Percentiles rank a stretch among this genome's conserved stretches.
Conservation (phyloP, 2,888 invertebrate species). For the Deilephila porcellus region DNA sequence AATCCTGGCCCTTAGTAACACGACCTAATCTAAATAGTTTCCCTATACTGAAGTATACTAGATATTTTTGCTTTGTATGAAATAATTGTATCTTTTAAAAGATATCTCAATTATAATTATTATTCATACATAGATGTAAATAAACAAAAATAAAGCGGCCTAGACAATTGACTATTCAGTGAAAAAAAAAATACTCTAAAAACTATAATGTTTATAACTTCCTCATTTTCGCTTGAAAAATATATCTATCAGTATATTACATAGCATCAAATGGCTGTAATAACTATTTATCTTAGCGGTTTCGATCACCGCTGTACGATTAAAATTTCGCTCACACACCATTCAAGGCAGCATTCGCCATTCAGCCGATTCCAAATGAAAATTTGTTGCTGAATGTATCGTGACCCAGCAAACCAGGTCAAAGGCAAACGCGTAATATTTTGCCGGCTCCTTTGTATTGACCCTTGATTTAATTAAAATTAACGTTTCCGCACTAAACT, state of each 20-base stretch:
- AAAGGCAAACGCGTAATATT: slow-evolving; percentile 32
- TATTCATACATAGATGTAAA: too few species aligned
- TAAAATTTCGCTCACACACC: slow-evolving; percentile 24
- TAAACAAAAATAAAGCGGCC: too few species aligned
- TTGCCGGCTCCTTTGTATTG: slow-evolving; percentile 38
- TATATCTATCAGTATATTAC: too few species aligned
- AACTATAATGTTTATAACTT: too few species aligned
- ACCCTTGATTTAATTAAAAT: slow-evolving; percentile 46
- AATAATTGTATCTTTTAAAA: too few species aligned
- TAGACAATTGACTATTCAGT: too few species aligned
- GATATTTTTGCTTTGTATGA: too few species aligned
- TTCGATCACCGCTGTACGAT: background rate
- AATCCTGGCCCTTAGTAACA: background rate
- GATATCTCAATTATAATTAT: too few species aligned
- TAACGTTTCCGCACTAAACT: slow-evolving; percentile 34
- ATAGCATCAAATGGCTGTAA: too few species aligned
- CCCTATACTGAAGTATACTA: background rate
- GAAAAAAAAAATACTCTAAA: too few species aligned
- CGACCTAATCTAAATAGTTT: slow-evolving; percentile 8
- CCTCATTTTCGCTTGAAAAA: too few species aligned
- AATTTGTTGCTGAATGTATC: slow-evolving; percentile 31
- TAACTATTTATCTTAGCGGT: too few species aligned
- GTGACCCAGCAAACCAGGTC: slow-evolving; percentile 33
- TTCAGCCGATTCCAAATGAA: slow-evolving; percentile 16
- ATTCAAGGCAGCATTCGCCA: slow-evolving; percentile 22